A percentile compares a stretch with the other conserved stretches of the same genome.
Conservation (phyloP, 2,888 invertebrate genomes). For the Doris montereyensis region DNA sequence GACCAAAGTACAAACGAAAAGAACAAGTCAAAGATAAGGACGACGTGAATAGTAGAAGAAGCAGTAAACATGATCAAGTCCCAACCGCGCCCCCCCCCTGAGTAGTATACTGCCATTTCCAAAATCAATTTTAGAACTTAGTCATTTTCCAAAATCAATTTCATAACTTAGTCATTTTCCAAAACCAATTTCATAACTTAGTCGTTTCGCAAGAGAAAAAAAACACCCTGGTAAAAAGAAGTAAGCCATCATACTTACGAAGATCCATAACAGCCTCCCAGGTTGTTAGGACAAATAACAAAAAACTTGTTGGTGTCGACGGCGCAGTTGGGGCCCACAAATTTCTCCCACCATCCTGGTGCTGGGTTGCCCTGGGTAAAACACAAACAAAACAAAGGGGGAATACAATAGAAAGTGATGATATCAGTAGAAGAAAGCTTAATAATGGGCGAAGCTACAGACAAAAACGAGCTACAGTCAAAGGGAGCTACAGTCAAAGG, state of each 20-base stretch:
- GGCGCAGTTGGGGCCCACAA: conserved; percentile 71
- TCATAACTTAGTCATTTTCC: no score
- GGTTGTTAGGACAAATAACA: conserved; percentile 70
- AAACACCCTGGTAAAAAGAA: no score
- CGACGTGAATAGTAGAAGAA: no score
- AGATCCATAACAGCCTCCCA: conserved; percentile 71
- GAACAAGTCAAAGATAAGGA: no score
- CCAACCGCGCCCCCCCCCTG: no score
- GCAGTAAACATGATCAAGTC: no score
- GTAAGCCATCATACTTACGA: conserved; percentile 63
- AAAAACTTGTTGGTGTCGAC: conserved; percentile 71
- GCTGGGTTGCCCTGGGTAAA: conserved; percentile 64
- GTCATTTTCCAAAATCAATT: no score
- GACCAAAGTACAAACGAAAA: no score
- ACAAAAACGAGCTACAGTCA: background rate
- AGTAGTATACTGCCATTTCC: no score
- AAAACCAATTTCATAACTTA: no score
- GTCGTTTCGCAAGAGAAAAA: no score
- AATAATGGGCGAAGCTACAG: background rate
- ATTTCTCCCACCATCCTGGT: conserved; percentile 73
- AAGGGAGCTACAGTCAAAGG: background rate
- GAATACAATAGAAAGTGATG: background rate
- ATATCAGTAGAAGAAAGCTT: background rate
- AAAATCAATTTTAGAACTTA: no score
- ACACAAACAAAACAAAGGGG: conserved; percentile 21